Percentiles rank a stretch among this genome's conserved stretches.
These are phyloP conservation scores for Steinernema carpocapsae DNA, from an alignment of 2,888 invertebrate genomes.

Conservation along the genomic window DNA sequence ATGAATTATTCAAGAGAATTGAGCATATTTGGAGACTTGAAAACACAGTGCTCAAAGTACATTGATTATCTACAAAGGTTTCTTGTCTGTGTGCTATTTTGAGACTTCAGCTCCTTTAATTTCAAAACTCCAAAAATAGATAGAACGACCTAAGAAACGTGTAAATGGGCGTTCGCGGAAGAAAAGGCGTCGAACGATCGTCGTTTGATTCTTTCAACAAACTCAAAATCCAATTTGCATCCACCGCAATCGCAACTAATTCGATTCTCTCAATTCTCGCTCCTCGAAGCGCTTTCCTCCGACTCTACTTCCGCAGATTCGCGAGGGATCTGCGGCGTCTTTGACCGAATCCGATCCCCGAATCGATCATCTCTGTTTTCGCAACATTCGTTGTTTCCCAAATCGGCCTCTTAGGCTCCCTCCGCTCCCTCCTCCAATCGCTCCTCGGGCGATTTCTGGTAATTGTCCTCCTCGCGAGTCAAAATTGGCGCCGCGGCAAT, in stretches of 20 bases:
- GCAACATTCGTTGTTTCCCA: constrained; percentile 14
- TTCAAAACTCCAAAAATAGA: too few species aligned
- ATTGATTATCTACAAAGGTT: too few species aligned
- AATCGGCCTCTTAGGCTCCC: background rate
- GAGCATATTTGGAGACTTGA: too few species aligned
- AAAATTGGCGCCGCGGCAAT: constrained; percentile 29
- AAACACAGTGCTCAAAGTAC: too few species aligned
- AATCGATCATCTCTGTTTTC: constrained; percentile 2
- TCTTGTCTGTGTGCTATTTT: too few species aligned
- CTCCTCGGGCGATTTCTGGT: constrained; percentile 23
- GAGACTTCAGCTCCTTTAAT: too few species aligned
- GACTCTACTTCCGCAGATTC: too few species aligned
- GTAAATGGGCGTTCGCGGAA: too few species aligned
- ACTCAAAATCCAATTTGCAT: constrained; percentile 25
- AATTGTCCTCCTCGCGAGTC: constrained; percentile 6
- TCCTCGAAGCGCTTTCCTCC: background rate
- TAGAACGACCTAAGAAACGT: too few species aligned
- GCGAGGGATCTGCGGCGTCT: constrained; percentile 5
- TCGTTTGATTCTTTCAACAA: background rate
- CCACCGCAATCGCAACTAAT: constrained; percentile 21
- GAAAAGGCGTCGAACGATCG: too few species aligned
- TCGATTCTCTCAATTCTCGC: constrained; percentile 3
- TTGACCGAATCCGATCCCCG: background rate
- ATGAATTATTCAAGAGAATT: too few species aligned
- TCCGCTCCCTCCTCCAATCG: background rate